phyloP scores from a whole-genome alignment of 2,113 vertebrate genomes.

The Aegithalos caudatus region DNA sequence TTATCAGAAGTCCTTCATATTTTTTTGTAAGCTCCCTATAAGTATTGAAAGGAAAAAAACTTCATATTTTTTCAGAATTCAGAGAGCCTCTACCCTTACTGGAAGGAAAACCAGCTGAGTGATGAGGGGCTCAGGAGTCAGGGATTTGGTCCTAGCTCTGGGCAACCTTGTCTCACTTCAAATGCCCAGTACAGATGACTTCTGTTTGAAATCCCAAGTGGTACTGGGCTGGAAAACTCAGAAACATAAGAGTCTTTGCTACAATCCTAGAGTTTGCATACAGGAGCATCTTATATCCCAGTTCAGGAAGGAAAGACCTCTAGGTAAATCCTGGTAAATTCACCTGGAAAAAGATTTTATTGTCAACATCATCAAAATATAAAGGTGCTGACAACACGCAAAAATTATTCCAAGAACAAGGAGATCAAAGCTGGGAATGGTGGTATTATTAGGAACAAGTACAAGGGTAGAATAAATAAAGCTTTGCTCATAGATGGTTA shows the following conservation, averaged over 20 bases:
- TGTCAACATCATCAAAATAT: not conserved
- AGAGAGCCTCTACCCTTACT: not conserved
- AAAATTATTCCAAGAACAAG: not conserved
- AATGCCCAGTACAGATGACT: not conserved
- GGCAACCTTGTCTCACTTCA: not conserved
- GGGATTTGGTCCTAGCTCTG: not conserved
- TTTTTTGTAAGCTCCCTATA: not conserved
- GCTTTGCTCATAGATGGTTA: conserved; percentile 20
- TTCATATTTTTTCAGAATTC: not conserved
- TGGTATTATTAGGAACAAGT: not conserved
- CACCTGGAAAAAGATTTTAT: not conserved
- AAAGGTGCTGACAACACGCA: not conserved
- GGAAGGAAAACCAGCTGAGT: not conserved
- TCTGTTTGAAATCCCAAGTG: not conserved
- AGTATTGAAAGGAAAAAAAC: not conserved
- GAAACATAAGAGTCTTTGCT: not conserved
- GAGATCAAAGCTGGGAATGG: conserved; percentile 5
- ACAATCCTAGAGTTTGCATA: not conserved
- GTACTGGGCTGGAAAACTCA: not conserved
- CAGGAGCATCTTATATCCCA: not conserved
- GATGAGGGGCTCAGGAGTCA: accelerated
- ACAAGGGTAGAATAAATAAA: conserved; percentile 1
- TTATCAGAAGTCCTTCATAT: not conserved
- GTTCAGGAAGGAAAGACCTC: not conserved
- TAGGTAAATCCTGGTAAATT: not conserved